Base-by-base conservation (phyloP, 2,797 vertebrate genomes). In the Sebastes steindachneri region DNA sequence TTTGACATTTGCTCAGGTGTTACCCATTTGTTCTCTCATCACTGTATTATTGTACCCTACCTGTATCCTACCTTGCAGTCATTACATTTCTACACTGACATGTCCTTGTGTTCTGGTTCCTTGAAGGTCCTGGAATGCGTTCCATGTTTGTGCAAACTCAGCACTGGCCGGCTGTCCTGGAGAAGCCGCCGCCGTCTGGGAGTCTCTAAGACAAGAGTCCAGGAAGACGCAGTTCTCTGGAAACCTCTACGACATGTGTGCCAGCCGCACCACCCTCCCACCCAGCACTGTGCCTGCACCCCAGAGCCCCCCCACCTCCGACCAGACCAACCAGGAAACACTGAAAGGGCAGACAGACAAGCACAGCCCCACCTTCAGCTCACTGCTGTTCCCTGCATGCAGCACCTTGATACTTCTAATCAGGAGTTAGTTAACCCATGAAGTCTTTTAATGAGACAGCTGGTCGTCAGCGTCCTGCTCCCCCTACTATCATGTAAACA, bases 121-220 rank as follows among this genome's bases (percentile, higher is more conserved):
- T 86, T 25, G 14, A 89, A 99, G 98, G 89, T 97, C 97, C 86
- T 98, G 98, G 98, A 97, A 98, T 12, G 96, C 96, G 0, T 99
- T 99, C 86, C 97, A 98, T 1, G 80, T 92, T 67, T 99, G 98
- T 23, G 97, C 97, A 82, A 97, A 94, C 21, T 85, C 89, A 8
- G 97, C 97, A 60, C 91, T 99, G 55, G 95, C 92, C 0, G 94
- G 95, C 59, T 99, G 97, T 88, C 97, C 97, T 0, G 96, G 97
- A 71, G 97, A 98, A 54, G 96, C 97, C 0, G 96, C 97, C 0
- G 94, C 96, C 0, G 95, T 98, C 64, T 99, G 98, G 97, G 97
- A 98, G 75, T 99, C 97, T 7, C 93, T 99, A 51, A 96, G 96
- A 66, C 95, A 96, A 84, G 97, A 99, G 77, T 98, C 97, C 78